These are phyloP conservation scores for Cheilosia variabilis DNA, from an alignment of 2,888 invertebrate genomes.

Conservation along the genomic window DNA sequence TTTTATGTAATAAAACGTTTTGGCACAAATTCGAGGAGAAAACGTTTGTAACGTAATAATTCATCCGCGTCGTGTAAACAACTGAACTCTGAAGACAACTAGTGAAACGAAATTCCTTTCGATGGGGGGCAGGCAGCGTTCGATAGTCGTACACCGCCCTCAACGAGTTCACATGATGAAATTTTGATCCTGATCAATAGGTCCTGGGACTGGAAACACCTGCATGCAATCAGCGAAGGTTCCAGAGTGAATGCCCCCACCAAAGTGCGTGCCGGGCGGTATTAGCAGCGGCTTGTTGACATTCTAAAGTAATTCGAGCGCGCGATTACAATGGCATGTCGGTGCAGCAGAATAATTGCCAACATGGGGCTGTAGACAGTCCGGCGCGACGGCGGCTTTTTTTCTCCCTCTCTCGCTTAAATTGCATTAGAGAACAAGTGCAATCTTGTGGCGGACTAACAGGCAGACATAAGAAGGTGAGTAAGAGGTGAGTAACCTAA, in stretches of 20 bases:
- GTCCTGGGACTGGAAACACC: conserved; percentile 33
- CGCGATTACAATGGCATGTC: conserved; percentile 26
- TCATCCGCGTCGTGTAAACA: conserved; percentile 24
- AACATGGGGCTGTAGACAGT: conserved; percentile 16
- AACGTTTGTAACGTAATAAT: conserved; percentile 1
- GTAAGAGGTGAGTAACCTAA: conserved; percentile 26
- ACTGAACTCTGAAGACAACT: not conserved
- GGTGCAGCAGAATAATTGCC: conserved; percentile 14
- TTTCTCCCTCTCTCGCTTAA: not conserved
- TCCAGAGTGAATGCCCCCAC: conserved; percentile 39
- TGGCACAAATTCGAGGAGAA: conserved; percentile 11
- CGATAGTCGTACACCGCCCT: too few relatives aligned
- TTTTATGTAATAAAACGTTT: not conserved
- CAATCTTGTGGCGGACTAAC: not conserved
- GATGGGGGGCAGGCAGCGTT: not conserved
- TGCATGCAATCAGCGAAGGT: conserved; percentile 19
- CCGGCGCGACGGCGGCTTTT: conserved; percentile 6
- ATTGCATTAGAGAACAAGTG: not conserved
- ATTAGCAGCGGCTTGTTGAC: not conserved
- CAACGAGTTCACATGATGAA: conserved; percentile 23
- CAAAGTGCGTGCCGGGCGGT: not conserved
- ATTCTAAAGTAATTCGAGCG: conserved; percentile 1
- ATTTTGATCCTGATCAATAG: conserved; percentile 13
- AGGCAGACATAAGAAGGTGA: too few relatives aligned
- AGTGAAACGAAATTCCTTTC: not conserved